Percentiles rank a stretch among this genome's conserved stretches.
These are phyloP conservation scores for Coracopsis vasa DNA, from an alignment of 2,113 vertebrate species.

Conservation along the genomic window DNA sequence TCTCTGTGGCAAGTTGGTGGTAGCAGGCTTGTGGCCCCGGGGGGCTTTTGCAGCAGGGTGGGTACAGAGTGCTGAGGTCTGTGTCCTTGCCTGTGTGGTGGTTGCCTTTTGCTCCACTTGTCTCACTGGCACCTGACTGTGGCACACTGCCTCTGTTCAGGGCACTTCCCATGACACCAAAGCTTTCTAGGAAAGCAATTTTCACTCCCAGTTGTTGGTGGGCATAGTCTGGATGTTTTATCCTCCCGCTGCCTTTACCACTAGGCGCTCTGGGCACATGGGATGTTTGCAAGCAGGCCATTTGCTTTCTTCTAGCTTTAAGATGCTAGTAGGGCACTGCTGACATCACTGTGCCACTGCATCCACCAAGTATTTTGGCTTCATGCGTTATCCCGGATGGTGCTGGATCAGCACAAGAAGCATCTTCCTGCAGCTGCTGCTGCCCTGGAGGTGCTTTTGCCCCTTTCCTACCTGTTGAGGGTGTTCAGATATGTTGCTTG, in stretches of 20 bases:
- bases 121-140: background rate
- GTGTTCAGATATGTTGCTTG: accelerated
- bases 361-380: background rate
- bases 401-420: background rate
- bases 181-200: background rate
- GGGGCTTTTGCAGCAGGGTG: background rate
- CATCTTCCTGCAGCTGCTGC: background rate
- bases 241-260: background rate
- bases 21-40: accelerated
- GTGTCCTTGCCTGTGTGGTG: background rate
- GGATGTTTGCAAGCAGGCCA: accelerated
- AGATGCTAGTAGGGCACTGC: background rate
- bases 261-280: background rate
- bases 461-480: background rate
- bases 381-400: background rate
- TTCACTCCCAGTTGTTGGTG: background rate
- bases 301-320: background rate
- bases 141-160: background rate
- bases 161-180: accelerated
- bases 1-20: accelerated
- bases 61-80: background rate
- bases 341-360: background rate
- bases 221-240: background rate
- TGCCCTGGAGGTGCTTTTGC: background rate
- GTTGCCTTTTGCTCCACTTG: background rate